A percentile compares a stretch with the other conserved stretches of the same genome.
phyloP scores from a whole-genome alignment of 2,888 invertebrate species.

The Epistrophella euchroma region DNA sequence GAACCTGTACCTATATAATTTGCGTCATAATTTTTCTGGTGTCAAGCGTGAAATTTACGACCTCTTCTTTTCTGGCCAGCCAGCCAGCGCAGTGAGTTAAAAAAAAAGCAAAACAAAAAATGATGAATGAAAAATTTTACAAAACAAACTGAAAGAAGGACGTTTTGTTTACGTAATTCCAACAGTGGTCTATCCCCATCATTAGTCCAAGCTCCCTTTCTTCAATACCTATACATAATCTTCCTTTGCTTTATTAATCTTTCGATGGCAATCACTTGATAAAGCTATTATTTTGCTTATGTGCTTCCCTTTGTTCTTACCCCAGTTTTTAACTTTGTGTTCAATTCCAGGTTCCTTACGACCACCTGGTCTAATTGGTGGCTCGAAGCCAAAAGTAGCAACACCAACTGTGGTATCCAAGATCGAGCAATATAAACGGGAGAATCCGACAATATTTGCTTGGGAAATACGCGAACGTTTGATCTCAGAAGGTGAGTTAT shows the following conservation, averaged over 20 bases:
- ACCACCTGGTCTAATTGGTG: constrained; percentile 96
- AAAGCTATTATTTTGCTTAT: constrained; percentile 81
- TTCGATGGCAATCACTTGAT: constrained; percentile 79
- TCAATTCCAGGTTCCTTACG: constrained; percentile 90
- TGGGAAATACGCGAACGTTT: constrained; percentile 99
- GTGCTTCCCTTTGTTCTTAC: constrained; percentile 63
- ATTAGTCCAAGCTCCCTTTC: constrained; percentile 77
- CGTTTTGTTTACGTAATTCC: constrained; percentile 81
- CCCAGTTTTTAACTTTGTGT: constrained; percentile 10
- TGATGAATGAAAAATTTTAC: constrained; percentile 52
- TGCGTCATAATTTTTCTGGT: constrained; percentile 74
- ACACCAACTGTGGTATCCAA: constrained; percentile 98
- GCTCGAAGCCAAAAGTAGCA: constrained; percentile 98
- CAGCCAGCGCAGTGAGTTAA: not conserved
- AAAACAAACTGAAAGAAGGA: constrained; percentile 54
- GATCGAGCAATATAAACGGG: constrained; percentile 98
- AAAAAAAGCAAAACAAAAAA: not conserved
- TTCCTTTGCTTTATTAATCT: constrained; percentile 54
- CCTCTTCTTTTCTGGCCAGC: constrained; percentile 23
- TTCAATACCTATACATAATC: not conserved
- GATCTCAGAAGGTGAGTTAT: constrained; percentile 94
- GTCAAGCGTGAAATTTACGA: constrained; percentile 76
- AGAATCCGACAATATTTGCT: constrained; percentile 99
- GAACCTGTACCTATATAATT: constrained; percentile 51
- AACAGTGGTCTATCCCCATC: constrained; percentile 76